phyloP scores from a whole-genome alignment of 2,113 vertebrate species.

The Semnopithecus entellus region DNA sequence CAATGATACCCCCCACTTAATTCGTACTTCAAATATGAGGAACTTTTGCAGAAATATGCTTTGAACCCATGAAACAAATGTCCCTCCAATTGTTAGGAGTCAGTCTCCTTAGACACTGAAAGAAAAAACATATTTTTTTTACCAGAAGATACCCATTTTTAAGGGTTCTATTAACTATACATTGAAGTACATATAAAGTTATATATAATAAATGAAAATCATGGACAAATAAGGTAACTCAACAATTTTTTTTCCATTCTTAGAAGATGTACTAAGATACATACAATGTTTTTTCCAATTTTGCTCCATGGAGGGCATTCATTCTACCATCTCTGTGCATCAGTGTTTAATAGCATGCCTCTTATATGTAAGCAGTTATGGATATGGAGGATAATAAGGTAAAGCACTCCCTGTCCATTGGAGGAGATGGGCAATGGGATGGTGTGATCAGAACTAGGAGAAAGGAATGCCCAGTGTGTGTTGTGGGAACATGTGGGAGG shows the following conservation, averaged over 20 bases:
- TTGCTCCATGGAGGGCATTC: background rate
- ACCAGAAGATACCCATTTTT: slow-evolving; percentile 29
- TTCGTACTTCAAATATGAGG: background rate
- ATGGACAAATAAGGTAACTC: background rate
- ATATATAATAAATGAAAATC: background rate
- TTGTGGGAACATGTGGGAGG: background rate
- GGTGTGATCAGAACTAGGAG: background rate
- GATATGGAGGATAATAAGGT: background rate
- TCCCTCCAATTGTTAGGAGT: background rate
- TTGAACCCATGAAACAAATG: background rate
- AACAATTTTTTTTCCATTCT: background rate
- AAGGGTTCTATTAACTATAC: background rate
- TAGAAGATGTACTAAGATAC: background rate
- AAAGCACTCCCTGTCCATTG: background rate
- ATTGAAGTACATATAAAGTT: background rate
- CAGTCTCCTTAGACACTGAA: background rate
- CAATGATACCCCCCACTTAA: no score
- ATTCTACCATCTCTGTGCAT: background rate
- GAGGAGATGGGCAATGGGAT: background rate
- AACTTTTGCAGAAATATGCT: background rate
- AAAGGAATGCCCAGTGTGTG: background rate
- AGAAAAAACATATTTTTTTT: slow-evolving; percentile 10
- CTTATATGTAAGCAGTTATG: background rate
- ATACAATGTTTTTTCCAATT: background rate
- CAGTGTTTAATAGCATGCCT: background rate